Base-by-base conservation (phyloP, 2,888 invertebrate species). In the Hydrotaea cyrtoneurina region DNA sequence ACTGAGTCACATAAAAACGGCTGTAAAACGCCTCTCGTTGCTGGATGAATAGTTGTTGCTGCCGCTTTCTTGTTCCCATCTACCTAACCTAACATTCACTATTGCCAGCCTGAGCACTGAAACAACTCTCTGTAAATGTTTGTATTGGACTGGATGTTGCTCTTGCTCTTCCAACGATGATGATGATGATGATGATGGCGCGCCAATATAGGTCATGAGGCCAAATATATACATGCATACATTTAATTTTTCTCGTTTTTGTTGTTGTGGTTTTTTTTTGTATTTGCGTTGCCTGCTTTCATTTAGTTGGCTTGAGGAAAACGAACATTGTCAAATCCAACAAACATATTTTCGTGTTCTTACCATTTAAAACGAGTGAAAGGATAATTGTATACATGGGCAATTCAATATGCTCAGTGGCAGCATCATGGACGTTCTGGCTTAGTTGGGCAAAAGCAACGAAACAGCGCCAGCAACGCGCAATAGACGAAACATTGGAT, bases 201-300 rank as follows among this genome's bases (percentile, higher is more conserved):
- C 74, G 69, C 23, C 23, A 17, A 78, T 43, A 50, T 78, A 71
- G 78, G 59, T 78, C 59, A 71, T 62, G 50, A 78, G 71, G 31
- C 53, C 53, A 76, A 76, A 76, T 64, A 69, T 13, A 46, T 26
- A 59, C 23, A n/a, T n/a, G n/a, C n/a, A n/a, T n/a, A n/a, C n/a
- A n/a, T n/a, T n/a, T n/a, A n/a, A n/a, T n/a, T n/a, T n/a, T n/a
- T n/a, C n/a, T n/a, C n/a, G n/a, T n/a, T n/a, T n/a, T n/a, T n/a
- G n/a, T n/a, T n/a, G n/a, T n/a, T n/a, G 26, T 26, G 10, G 23
- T 10, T 11, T 43, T 64, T 31, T 17, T 64, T 36, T n/a, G 13
- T 26, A 15, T 26, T 26, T 39, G 8, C 11, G 15, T 7, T 13
- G 4, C n/a, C 50, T 50, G 8, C 50, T 50, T 50, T 50, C 50